Base-by-base conservation (phyloP, 2,797 vertebrate genomes). In the Sparus aurata region DNA sequence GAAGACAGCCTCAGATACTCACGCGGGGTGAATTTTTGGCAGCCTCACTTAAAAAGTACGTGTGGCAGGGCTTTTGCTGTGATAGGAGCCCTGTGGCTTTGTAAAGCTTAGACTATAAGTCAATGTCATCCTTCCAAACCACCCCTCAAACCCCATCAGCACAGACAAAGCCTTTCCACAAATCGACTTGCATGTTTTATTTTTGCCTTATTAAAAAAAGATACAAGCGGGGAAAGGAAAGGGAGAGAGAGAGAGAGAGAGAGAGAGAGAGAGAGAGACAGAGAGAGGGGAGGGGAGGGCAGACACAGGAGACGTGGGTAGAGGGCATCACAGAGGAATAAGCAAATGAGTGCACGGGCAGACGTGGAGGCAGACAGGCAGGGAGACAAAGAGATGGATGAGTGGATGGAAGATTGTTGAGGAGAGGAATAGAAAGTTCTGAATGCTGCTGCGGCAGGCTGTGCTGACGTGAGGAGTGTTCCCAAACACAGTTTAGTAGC, bases 401-500 rank as follows among this genome's bases (percentile, higher is more conserved):
- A 66, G 38, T 84, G 80, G 78, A 89, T 75, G 77, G 86, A 77
- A 77, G 84, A 87, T 83, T 87, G 88, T 87, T 80, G 73, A 86
- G 77, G 84, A 85, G 88, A 89, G 80, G 79, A 85, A 89, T 86
- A 88, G 89, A 92, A 93, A 90, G 91, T 91, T 86, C 84, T 84
- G 84, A 93, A 91, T 84, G 88, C 88, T 90, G 82, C 89, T 87
- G 93, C 89, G 52, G 92, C 89, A 89, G 88, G 75, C 91, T 90
- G 84, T 93, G 91, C 91, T 92, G 91, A 94, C 92, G 91, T 93
- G 91, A 94, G 87, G 87, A 93, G 93, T 93, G 91, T 93, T 91
- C 90, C 91, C 91, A 94, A 94, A 93, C 91, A 93, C 88, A 85
- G 87, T 85, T 34, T 90, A 81, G 90, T 79, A 78, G 85, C 50